phyloP scores from a whole-genome alignment of 1,140 invertebrate genomes.

The Aphidius ervi region DNA sequence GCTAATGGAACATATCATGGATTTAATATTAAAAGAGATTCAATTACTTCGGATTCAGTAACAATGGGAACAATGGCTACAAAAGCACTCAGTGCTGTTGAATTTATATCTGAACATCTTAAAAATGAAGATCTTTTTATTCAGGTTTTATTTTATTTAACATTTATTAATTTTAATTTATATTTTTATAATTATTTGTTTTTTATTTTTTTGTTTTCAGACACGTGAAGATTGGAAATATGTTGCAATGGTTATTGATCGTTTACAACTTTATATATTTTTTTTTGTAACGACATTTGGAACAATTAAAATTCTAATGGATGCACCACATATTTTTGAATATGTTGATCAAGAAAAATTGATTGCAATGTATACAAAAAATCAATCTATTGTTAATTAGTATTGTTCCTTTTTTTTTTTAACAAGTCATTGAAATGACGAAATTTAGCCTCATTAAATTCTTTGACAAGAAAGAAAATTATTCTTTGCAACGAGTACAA shows the following conservation, averaged over 20 bases:
- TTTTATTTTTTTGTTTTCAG: constrained; percentile 55
- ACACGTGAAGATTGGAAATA: constrained; percentile 99
- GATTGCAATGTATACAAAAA: constrained; percentile 76
- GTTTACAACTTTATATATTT: constrained; percentile 94
- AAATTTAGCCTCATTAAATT: too few relatives aligned
- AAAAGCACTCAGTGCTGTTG: constrained; percentile 94
- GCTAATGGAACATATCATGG: constrained; percentile 56
- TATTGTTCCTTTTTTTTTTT: too few relatives aligned
- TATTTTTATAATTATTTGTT: too few relatives aligned
- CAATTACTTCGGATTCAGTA: constrained; percentile 85
- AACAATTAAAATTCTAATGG: constrained; percentile 94
- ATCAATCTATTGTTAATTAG: too few relatives aligned
- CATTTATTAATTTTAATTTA: background rate
- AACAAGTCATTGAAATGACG: too few relatives aligned
- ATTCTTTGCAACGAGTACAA: too few relatives aligned
- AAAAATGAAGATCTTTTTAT: constrained; percentile 95
- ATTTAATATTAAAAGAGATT: constrained; percentile 69
- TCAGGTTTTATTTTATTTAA: constrained; percentile 64
- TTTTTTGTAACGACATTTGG: constrained; percentile 94
- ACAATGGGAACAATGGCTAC: constrained; percentile 87
- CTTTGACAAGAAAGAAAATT: too few relatives aligned
- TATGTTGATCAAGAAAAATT: constrained; percentile 96
- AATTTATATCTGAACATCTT: constrained; percentile 97
- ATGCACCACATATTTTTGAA: constrained; percentile 98
- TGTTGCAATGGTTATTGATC: constrained; percentile 98